Evolutionary conservation across 2,888 invertebrate species (phyloP), one percentile per base, ranked within the genome.

Genomic region (Megaustenia siamemsis): DNA sequence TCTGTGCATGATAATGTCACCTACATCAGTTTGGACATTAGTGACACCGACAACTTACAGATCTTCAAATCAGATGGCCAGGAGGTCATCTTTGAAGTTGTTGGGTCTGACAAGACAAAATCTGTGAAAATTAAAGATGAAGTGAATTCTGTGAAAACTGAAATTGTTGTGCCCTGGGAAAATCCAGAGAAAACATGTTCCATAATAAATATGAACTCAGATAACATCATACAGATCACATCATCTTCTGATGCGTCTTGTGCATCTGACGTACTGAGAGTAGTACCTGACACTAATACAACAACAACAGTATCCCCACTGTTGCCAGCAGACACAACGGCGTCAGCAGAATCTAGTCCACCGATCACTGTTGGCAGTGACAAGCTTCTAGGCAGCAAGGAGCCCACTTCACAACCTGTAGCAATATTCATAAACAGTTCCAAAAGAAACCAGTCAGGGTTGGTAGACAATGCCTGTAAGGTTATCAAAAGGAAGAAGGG

Each of bases 11-110:
- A 82, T 32, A 38, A 45, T 76, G 69, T 77, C 28, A 76, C 83
- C 0, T 78, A 68, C 49, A 84, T 78, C 15, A 84, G 45, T 21
- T 38, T 79, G 43, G 79, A 60, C 12, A 53, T n/a, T 5, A 63
- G 73, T 8, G 84, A 60, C 38, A 45, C 63, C n/a, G 79, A 79
- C 10, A 71, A 60, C 53, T n/a, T 84, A 35, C 71, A 73, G 71
- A 60, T 84, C 32, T 84, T 45, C 56, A 45, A 68, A 38, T 18
- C 49, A 40, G 79, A 84, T 73, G 79, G 73, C 2, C 78, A 84
- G 53, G 71, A 60, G 38, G 40, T 83, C 15, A 24, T 32, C 6
- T 78, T 53, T 43, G 69, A 83, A 12, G 78, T 83, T 28, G 83
- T 83, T 28, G 53, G 1, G 8, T 77, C 77, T 18, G 69, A 78